A percentile compares a stretch with the other conserved stretches of the same genome.
Evolutionary conservation across 2,797 vertebrate species (phyloP).

Genomic region (Eulemur albifrons): DNA sequence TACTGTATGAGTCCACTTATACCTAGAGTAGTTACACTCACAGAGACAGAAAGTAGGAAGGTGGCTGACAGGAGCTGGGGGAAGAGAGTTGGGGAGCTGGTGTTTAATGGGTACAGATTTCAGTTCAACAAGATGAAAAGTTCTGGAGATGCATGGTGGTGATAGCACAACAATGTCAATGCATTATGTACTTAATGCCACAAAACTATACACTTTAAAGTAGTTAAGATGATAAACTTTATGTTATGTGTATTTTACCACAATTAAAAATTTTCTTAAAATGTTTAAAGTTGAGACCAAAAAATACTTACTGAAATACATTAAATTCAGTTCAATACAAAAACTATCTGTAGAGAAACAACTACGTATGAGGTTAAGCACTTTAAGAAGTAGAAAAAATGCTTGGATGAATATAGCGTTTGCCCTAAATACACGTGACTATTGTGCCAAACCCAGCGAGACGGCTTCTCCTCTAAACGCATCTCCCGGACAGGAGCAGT

Average conservation of each 20-base stretch:
- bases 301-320: not conserved
- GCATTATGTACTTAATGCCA: rapidly evolving
- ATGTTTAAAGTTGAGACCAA: not conserved
- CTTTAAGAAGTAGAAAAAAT: not conserved
- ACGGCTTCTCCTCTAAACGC: rapidly evolving
- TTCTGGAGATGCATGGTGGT: too few species aligned
- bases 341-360: not conserved
- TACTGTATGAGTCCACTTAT: not conserved
- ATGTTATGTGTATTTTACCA: not conserved
- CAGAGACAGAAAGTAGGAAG: not conserved
- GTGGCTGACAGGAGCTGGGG: rapidly evolving
- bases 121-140: not conserved
- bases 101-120: too few species aligned
- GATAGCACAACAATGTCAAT: rapidly evolving
- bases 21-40: too few species aligned
- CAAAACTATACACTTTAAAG: not conserved
- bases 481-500: not conserved
- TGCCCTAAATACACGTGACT: not conserved
- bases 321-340: not conserved
- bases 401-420: not conserved
- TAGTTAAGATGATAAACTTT: not conserved
- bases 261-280: not conserved
- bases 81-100: rapidly evolving
- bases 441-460: not conserved
- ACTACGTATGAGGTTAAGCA: not conserved